Evolutionary conservation across 1,140 invertebrate genomes (phyloP), one percentile per base, ranked within the genome.

Genomic region (Augochlora pura): DNA sequence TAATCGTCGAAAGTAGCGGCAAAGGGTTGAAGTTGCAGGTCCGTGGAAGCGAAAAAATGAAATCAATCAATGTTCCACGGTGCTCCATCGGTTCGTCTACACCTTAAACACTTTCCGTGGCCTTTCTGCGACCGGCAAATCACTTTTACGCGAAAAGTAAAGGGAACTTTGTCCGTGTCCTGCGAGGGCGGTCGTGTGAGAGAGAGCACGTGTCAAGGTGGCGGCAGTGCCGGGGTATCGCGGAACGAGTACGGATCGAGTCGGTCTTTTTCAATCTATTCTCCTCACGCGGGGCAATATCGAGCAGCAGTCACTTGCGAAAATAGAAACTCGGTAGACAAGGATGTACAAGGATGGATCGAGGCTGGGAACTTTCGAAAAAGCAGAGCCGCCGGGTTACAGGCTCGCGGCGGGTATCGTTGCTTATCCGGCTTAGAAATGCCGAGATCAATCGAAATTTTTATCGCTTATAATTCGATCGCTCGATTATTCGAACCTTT

Each of bases 271-370:
- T 63, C 59, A 63, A 27, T 73, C 70, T 63, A 73, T 73, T 73
- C 70, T 57, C 21, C 59, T 73, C 70, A 63, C 57, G 70, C 62
- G 42, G 59, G 46, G 59, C 39, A 63, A 73, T 73, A 73, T 73
- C 39, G 39, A 73, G 59, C 70, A 18, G 25, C 18, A 73, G 59
- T 73, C 70, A 63, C 39, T 38, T 42, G 39, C 70, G 59, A 59
- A 73, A 73, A 73, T 73, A 73, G 70, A 32, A 73, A 73, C 39
- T 62, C 2, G 39, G 18, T 54, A 52, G 25, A 73, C 42, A 32
- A 73, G 42, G 14, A 73, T 49, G 27, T 32, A n/a, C 6, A 23
- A 23, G 21, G 42, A 73, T 64, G 49, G 16, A 59, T 59, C 54
- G 32, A 7, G 32, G 14, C 32, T 38, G 14, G 14, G 16, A 39